A percentile compares a stretch with the other conserved stretches of the same genome.
These are phyloP conservation scores for Ectemnius lituratus DNA, from an alignment of 2,888 invertebrate genomes.

Conservation along the genomic window DNA sequence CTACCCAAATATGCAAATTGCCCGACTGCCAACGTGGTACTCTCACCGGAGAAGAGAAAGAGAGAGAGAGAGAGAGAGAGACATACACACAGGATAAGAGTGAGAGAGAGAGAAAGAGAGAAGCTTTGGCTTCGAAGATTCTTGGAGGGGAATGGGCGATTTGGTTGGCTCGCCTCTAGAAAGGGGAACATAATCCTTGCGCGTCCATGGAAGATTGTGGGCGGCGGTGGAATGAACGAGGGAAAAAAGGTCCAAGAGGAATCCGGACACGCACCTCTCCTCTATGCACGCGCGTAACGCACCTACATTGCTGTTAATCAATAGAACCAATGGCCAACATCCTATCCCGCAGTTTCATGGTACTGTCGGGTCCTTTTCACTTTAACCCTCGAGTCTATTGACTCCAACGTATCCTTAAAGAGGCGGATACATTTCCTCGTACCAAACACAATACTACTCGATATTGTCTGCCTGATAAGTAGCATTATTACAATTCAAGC, in stretches of 20 bases:
- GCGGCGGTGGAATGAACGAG: conserved; percentile 67
- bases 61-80: too few relatives aligned
- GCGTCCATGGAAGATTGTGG: conserved; percentile 72
- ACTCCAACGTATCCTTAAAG: too few relatives aligned
- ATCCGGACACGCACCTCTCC: conserved; percentile 30
- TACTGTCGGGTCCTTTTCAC: too few relatives aligned
- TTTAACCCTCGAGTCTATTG: too few relatives aligned
- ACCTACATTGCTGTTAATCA: conserved; percentile 19
- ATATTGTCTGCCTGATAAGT: too few relatives aligned
- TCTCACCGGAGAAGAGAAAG: too few relatives aligned
- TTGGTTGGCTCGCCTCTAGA: conserved; percentile 53
- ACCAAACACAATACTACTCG: too few relatives aligned
- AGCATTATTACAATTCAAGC: too few relatives aligned
- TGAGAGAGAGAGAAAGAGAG: conserved; percentile 15
- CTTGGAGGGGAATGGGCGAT: conserved; percentile 58
- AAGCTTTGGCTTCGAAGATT: conserved; percentile 40
- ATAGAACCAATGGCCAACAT: too few relatives aligned
- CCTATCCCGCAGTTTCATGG: too few relatives aligned
- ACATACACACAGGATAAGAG: too few relatives aligned
- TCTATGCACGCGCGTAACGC: conserved; percentile 31
- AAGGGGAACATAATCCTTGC: conserved; percentile 71
- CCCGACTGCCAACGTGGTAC: conserved; percentile 40
- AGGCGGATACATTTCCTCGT: too few relatives aligned
- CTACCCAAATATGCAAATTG: conserved; percentile 75
- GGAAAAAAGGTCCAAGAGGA: conserved; percentile 60